These are phyloP conservation scores for Podarcis cretensis DNA, from an alignment of 2,113 vertebrate species.

Conservation along the genomic window DNA sequence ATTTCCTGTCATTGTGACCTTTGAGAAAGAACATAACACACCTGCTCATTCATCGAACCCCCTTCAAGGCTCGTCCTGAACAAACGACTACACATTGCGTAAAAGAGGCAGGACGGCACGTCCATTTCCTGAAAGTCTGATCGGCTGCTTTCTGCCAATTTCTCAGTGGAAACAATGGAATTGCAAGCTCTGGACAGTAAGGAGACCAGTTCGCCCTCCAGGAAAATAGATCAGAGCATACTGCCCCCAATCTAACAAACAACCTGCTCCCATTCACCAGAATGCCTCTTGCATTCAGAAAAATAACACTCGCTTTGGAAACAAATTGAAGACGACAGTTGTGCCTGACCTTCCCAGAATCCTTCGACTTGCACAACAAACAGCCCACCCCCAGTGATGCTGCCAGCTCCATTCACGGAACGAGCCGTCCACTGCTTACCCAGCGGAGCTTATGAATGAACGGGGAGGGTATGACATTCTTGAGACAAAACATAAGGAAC, in stretches of 20 bases:
- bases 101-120: background rate
- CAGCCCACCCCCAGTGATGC: background rate
- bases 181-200: background rate
- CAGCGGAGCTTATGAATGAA: conserved; percentile 42
- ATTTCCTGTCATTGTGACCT: background rate
- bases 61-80: background rate
- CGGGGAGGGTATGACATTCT: conserved; percentile 31
- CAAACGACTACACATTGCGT: background rate
- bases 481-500: conserved; percentile 41
- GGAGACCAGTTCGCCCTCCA: conserved; percentile 19
- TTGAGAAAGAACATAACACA: background rate
- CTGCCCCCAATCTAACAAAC: conserved; percentile 3
- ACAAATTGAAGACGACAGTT: conserved; percentile 31
- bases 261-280: conserved; percentile 3
- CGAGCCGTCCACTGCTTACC: background rate
- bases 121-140: background rate
- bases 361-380: background rate
- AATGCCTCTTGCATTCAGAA: conserved; percentile 19
- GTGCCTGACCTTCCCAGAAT: conserved; percentile 20
- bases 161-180: conserved; percentile 13
- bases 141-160: background rate
- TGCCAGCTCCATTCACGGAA: conserved; percentile 21
- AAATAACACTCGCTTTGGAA: conserved; percentile 12
- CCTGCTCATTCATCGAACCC: background rate
- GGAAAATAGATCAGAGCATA: conserved; percentile 21